Evolutionary conservation across 1,140 invertebrate genomes (phyloP).

Genomic region (Leptonema lineaticorne): DNA sequence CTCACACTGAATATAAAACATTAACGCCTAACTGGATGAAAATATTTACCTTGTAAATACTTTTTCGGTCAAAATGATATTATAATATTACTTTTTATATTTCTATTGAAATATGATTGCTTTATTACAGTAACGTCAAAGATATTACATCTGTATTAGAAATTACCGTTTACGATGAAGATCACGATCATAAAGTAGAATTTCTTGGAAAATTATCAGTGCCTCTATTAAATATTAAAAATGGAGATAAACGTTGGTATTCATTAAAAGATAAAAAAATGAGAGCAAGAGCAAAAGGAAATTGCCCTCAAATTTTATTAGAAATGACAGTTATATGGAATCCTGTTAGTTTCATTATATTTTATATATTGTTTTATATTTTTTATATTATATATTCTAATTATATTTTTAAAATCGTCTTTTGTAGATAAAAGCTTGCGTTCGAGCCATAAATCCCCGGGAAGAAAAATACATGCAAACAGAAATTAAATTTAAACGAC

Average conservation of each 20-base stretch:
- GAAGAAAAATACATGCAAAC: slow-evolving; percentile 94
- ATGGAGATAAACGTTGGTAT: slow-evolving; percentile 94
- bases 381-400: neutral
- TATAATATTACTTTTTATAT: neutral
- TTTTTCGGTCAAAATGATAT: neutral
- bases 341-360: slow-evolving; percentile 61
- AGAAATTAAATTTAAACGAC: slow-evolving; percentile 93
- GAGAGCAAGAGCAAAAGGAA: slow-evolving; percentile 83
- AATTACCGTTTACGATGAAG: slow-evolving; percentile 98
- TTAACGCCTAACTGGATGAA: slow-evolving; percentile 97
- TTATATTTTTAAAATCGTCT: slow-evolving; percentile 3
- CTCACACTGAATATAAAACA: slow-evolving; percentile 98
- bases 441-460: slow-evolving; percentile 91
- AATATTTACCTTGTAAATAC: slow-evolving; percentile 91
- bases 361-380: slow-evolving; percentile 4
- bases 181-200: slow-evolving; percentile 96
- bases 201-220: slow-evolving; percentile 94
- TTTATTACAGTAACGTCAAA: slow-evolving; percentile 83
- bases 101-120: neutral
- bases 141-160: slow-evolving; percentile 96
- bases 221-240: slow-evolving; percentile 83
- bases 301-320: slow-evolving; percentile 84
- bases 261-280: slow-evolving; percentile 96
- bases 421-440: slow-evolving; percentile 76
- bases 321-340: slow-evolving; percentile 95